phyloP scores from a whole-genome alignment of 37 sponge, comb jelly and placozoan genomes.

The Oscarella lobularis region DNA sequence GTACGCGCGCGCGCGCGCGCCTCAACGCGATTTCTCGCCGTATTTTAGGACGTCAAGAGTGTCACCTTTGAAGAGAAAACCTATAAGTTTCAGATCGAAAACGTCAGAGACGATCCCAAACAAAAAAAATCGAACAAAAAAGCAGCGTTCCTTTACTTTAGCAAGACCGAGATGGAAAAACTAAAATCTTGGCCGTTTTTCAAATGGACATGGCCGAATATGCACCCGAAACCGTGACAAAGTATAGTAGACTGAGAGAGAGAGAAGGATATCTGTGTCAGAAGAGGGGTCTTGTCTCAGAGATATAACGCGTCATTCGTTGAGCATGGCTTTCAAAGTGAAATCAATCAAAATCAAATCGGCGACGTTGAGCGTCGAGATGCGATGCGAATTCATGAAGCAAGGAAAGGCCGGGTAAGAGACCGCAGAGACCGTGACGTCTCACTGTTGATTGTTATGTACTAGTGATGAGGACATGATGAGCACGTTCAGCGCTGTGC shows the following conservation, averaged over 20 bases:
- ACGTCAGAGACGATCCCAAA: not conserved
- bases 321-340: not conserved
- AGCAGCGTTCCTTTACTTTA: not conserved
- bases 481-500: not conserved
- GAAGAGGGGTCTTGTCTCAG: too few relatives aligned
- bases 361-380: not conserved
- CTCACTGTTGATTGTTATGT: not conserved
- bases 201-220: not conserved
- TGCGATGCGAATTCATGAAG: not conserved
- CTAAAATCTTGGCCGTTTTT: not conserved
- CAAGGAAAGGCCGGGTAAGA: not conserved
- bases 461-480: not conserved
- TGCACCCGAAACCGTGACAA: too few relatives aligned
- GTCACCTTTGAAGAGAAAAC: not conserved
- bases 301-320: too few relatives aligned
- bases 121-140: too few relatives aligned
- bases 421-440: not conserved
- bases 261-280: too few relatives aligned
- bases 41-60: not conserved
- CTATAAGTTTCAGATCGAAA: not conserved
- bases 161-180: not conserved
- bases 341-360: not conserved
- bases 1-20: not conserved
- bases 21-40: not conserved
- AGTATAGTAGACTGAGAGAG: too few relatives aligned